Evolutionary conservation across 2,888 invertebrate genomes (phyloP), one percentile per base, ranked within the genome.

Genomic region (Zhengitettix transpicula): DNA sequence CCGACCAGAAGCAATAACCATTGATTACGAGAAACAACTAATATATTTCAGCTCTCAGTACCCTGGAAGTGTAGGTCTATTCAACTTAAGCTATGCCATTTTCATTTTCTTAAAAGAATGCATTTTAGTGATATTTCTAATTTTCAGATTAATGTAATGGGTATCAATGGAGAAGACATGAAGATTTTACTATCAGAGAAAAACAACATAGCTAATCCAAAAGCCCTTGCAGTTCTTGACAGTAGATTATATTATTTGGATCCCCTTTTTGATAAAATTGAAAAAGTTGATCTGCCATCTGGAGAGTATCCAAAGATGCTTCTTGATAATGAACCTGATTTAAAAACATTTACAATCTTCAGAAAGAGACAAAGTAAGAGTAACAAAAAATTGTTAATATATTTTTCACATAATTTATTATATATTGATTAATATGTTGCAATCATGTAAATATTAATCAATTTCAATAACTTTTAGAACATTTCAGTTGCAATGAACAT

Each of bases 31-130:
- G 7, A 84, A 81, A 65, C 89, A 89, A 68, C 79, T 86, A 53
- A 72, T 99, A 0, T 99, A 95, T 76, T 97, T 88, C 77, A 92
- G 93, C 66, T 83, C 87, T 0, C 84, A 84, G 65, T 83, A 80
- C 69, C 88, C 89, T 0, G 81, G 87, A 1, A 77, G 79, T 61
- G 80, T 92, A 57, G 82, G 67, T 67, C 7, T 12, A 40, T 7
- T 40, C 3, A 56, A n/a, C 41, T 5, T 15, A 40, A 56, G 11
- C 15, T 3, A 16, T 56, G 10, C 8, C 10, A 2, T 28, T n/a
- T 17, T 54, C 5, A 3, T 15, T 17, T 12, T 8, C 16, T 15
- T 54, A 54, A 12, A 1, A 14, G 54, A 28, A 7, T n/a, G 10
- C 40, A 17, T n/a, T 57, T 57, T 14, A 41, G 10, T 57, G 2